These are phyloP conservation scores for Encarsia formosa DNA, from an alignment of 2,888 invertebrate species.

Conservation along the genomic window DNA sequence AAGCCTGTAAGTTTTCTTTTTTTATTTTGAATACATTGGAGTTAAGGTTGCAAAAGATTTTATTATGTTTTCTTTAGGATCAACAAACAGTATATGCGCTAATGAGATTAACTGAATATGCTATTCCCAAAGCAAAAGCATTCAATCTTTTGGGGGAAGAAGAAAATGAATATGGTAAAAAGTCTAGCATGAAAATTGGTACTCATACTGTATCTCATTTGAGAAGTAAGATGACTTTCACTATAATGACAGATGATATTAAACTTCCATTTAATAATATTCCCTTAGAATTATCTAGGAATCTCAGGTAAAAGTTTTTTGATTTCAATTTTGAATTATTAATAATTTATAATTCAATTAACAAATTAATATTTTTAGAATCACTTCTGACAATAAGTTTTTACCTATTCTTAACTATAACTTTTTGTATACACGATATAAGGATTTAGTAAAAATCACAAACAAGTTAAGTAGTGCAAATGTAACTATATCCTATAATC, in stretches of 20 bases:
- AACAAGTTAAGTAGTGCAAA: conserved; percentile 60
- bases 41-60: too few relatives aligned
- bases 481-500: conserved; percentile 67
- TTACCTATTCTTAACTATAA: conserved; percentile 82
- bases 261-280: conserved; percentile 63
- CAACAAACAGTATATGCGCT: conserved; percentile 57
- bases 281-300: conserved; percentile 64
- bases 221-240: conserved; percentile 66
- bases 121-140: conserved; percentile 69
- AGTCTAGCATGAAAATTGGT: conserved; percentile 16
- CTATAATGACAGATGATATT: conserved; percentile 72
- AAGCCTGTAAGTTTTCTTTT: conserved; percentile 48
- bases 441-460: conserved; percentile 68
- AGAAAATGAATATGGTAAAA: conserved; percentile 18
- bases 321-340: conserved; percentile 8
- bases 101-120: conserved; percentile 68
- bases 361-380: conserved; percentile 49
- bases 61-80: conserved; percentile 30
- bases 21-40: not conserved
- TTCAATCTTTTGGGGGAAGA: conserved; percentile 66
- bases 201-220: conserved; percentile 71
- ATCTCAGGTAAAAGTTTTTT: conserved; percentile 55
- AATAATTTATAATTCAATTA: not conserved
- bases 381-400: conserved; percentile 53
- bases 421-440: conserved; percentile 73